phyloP scores from a whole-genome alignment of 2,797 vertebrate genomes.

The Hybognathus amarus region DNA sequence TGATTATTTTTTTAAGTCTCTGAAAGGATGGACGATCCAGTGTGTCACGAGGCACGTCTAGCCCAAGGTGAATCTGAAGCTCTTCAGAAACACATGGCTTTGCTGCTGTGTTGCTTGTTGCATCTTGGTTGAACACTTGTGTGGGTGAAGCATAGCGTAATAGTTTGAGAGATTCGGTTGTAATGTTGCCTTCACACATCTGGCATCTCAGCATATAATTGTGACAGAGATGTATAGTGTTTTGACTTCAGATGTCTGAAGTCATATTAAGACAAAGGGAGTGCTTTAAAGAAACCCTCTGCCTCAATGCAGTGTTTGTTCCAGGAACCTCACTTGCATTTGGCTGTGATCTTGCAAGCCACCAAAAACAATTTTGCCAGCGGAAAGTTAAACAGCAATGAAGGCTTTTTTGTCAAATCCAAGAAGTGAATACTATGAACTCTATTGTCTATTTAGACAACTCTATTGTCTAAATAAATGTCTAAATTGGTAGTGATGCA shows the following conservation, averaged over 20 bases:
- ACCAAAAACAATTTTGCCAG: slow-evolving; percentile 29
- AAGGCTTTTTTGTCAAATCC: slow-evolving; percentile 1
- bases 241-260: slow-evolving; percentile 23
- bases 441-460: slow-evolving; percentile 18
- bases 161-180: neutral
- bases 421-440: slow-evolving; percentile 22
- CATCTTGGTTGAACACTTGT: neutral
- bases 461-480: slow-evolving; percentile 2
- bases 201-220: slow-evolving; percentile 8
- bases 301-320: slow-evolving; percentile 36
- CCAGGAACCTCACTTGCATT: slow-evolving; percentile 31
- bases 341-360: slow-evolving; percentile 45
- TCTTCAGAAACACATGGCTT: neutral
- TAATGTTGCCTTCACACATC: slow-evolving; percentile 18
- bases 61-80: slow-evolving; percentile 6
- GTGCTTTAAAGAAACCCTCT: slow-evolving; percentile 15
- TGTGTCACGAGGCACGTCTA: neutral
- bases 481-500: neutral
- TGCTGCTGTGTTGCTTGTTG: neutral
- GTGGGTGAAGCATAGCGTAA: neutral
- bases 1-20: slow-evolving; percentile 4
- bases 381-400: slow-evolving; percentile 5
- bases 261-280: slow-evolving; percentile 17
- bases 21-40: slow-evolving; percentile 1
- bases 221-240: slow-evolving; percentile 17